These are phyloP conservation scores for Gephyroberyx darwinii DNA, from an alignment of 2,797 vertebrate genomes.

Conservation along the genomic window DNA sequence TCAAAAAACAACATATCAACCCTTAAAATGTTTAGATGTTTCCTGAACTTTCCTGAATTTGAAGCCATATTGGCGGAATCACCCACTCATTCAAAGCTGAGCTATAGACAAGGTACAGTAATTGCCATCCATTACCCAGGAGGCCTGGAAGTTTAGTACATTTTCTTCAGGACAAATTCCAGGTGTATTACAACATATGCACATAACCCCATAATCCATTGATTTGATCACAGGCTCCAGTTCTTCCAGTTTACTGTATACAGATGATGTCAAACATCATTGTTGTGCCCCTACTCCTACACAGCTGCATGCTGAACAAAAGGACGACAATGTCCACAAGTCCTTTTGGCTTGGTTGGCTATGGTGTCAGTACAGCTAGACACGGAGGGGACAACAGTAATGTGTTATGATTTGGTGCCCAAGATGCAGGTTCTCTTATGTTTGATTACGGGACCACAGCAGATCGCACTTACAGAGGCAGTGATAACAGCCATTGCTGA, in stretches of 20 bases:
- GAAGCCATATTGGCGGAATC: not conserved
- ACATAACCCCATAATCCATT: slow-evolving; percentile 25
- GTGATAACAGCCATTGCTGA: too few species aligned
- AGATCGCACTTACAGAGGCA: too few species aligned
- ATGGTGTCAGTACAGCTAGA: too few species aligned
- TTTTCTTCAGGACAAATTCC: slow-evolving; percentile 32
- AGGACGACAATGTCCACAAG: slow-evolving; percentile 33
- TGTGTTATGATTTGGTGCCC: too few species aligned
- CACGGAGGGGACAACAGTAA: too few species aligned
- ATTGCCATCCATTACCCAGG: slow-evolving; percentile 15
- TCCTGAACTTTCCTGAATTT: slow-evolving; percentile 33
- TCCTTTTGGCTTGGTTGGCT: slow-evolving; percentile 16
- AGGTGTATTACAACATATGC: slow-evolving; percentile 23
- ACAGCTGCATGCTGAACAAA: slow-evolving; percentile 53
- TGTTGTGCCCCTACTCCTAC: slow-evolving; percentile 32
- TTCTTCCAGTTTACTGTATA: slow-evolving; percentile 42
- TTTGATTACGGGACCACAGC: too few species aligned
- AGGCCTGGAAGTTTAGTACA: not conserved
- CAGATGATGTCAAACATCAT: slow-evolving; percentile 63
- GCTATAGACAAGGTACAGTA: not conserved
- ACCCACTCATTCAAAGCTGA: not conserved
- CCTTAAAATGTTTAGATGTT: slow-evolving; percentile 44
- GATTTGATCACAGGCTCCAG: slow-evolving; percentile 38
- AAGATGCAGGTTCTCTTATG: too few species aligned
- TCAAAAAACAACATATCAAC: slow-evolving; percentile 48